Conservation (phyloP, 2,797 vertebrate species). For the Lophotriccus pileatus region DNA sequence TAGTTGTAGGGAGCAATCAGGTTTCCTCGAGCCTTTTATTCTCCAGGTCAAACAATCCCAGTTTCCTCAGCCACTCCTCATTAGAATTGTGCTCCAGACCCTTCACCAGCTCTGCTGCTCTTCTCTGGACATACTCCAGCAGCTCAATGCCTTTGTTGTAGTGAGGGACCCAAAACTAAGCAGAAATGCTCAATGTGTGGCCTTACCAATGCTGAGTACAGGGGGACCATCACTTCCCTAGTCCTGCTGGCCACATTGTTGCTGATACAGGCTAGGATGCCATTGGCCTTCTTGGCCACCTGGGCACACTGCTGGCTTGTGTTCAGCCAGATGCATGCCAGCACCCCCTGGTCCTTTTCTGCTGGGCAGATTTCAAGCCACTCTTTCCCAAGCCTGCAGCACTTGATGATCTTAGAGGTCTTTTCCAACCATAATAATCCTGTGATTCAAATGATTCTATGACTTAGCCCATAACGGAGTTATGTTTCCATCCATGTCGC, state of each 20-base stretch:
- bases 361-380: background rate
- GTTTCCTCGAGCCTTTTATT: background rate
- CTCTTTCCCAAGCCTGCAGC: background rate
- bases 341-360: background rate
- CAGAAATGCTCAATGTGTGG: rapidly evolving
- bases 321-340: rapidly evolving
- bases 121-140: background rate
- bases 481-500: background rate
- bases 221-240: background rate
- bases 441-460: background rate
- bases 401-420: background rate
- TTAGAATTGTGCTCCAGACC: background rate
- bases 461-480: background rate
- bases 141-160: background rate
- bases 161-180: background rate
- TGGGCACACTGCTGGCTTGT: rapidly evolving
- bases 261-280: background rate
- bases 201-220: background rate
- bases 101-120: background rate
- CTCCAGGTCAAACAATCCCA: background rate
- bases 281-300: too few relatives aligned
- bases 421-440: background rate
- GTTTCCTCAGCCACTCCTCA: background rate
- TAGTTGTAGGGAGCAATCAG: rapidly evolving
- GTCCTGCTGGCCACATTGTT: background rate